phyloP scores from a whole-genome alignment of 2,888 invertebrate genomes.

The Elysia crispata region DNA sequence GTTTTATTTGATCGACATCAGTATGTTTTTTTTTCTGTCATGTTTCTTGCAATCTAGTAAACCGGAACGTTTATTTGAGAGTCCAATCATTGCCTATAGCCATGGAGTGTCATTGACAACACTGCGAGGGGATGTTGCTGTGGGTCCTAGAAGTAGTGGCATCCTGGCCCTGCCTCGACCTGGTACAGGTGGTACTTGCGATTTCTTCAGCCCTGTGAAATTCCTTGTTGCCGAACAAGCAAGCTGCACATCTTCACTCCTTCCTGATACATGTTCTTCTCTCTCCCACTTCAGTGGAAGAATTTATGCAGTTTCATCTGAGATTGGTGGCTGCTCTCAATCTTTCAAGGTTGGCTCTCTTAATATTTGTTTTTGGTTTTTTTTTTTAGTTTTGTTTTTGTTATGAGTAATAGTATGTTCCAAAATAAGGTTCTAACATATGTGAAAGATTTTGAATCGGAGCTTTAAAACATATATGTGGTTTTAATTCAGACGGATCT shows the following conservation, averaged over 20 bases:
- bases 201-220: slow-evolving; percentile 65
- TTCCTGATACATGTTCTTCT: slow-evolving; percentile 55
- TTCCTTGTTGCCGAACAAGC: slow-evolving; percentile 63
- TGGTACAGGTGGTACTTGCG: slow-evolving; percentile 63
- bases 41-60: no score
- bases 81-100: slow-evolving; percentile 46
- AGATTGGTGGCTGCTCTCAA: slow-evolving; percentile 21
- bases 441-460: no score
- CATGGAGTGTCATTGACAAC: slow-evolving; percentile 49
- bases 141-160: slow-evolving; percentile 53
- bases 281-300: slow-evolving; percentile 65
- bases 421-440: no score
- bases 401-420: no score
- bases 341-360: slow-evolving; percentile 41
- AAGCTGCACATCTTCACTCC: slow-evolving; percentile 61
- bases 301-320: slow-evolving; percentile 62
- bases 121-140: slow-evolving; percentile 57
- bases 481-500: no score
- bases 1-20: no score
- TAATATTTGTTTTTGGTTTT: no score
- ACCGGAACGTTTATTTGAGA: no score
- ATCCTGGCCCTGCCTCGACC: slow-evolving; percentile 67
- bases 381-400: not conserved
- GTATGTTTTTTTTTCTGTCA: no score
- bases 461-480: no score